Evolutionary conservation across 1,140 invertebrate genomes (phyloP).

Genomic region (Monomorium pharaonis): DNA sequence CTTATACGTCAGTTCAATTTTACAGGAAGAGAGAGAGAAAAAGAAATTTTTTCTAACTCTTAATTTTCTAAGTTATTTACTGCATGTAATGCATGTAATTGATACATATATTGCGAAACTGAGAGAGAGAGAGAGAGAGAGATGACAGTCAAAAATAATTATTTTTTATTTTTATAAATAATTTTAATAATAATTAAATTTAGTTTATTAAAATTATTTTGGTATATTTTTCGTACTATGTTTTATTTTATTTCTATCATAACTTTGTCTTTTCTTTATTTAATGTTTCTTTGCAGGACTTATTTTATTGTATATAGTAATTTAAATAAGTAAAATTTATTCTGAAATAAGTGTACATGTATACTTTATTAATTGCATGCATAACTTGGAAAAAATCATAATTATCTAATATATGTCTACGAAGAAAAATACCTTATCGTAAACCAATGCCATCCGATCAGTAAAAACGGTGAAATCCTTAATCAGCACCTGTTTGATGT

Average conservation of each 20-base stretch:
- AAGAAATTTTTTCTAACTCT: neutral
- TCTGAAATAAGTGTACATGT: no score
- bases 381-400: no score
- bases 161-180: conserved; percentile 6
- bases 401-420: neutral
- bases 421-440: conserved; percentile 30
- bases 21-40: neutral
- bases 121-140: neutral
- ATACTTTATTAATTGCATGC: no score
- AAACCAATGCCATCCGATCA: neutral
- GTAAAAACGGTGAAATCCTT: conserved; percentile 57
- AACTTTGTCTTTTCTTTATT: neutral
- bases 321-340: no score
- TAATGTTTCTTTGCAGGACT: no score
- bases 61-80: conserved; percentile 14
- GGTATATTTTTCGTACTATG: no score
- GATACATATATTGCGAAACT: neutral
- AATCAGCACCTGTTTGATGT: conserved; percentile 62
- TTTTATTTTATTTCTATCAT: neutral
- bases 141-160: neutral
- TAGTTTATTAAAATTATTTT: no score
- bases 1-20: conserved; percentile 35
- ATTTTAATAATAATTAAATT: neutral
- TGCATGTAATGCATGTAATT: neutral
- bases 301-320: no score